Evolutionary conservation across 2,888 invertebrate species (phyloP).

Genomic region (Dromius quadrimaculatus): DNA sequence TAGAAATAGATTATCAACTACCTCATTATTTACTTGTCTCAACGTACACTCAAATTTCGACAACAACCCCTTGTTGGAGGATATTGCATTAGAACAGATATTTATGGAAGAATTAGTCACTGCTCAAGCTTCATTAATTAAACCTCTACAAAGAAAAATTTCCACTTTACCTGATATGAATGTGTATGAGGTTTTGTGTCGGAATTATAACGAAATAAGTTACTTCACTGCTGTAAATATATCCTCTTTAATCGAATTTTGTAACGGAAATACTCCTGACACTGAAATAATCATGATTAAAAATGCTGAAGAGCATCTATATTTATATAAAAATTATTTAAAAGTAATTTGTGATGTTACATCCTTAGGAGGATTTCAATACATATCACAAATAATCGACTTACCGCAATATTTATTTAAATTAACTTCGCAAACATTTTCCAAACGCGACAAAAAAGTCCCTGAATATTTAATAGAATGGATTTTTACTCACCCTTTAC

Average conservation of each 20-base stretch:
- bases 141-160: conserved; percentile 75
- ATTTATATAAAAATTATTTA: conserved; percentile 78
- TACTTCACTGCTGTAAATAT: conserved; percentile 77
- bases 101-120: conserved; percentile 77
- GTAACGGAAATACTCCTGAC: conserved; percentile 74
- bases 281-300: conserved; percentile 78
- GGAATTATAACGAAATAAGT: conserved; percentile 77
- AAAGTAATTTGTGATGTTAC: conserved; percentile 79
- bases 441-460: conserved; percentile 65
- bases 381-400: conserved; percentile 75
- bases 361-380: conserved; percentile 77
- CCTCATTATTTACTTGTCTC: conserved; percentile 58
- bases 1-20: conserved; percentile 57
- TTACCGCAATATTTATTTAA: conserved; percentile 68
- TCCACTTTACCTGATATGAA: conserved; percentile 70
- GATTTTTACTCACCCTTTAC: conserved; percentile 74
- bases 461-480: conserved; percentile 72
- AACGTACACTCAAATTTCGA: conserved; percentile 56
- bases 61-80: conserved; percentile 62
- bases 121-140: conserved; percentile 74
- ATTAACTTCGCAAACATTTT: conserved; percentile 56
- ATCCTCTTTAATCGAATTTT: conserved; percentile 77
- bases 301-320: conserved; percentile 78
- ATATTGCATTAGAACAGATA: conserved; percentile 71
- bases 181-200: conserved; percentile 75